Conservation (phyloP, 2,888 invertebrate genomes). For the Notodonta dromedarius region DNA sequence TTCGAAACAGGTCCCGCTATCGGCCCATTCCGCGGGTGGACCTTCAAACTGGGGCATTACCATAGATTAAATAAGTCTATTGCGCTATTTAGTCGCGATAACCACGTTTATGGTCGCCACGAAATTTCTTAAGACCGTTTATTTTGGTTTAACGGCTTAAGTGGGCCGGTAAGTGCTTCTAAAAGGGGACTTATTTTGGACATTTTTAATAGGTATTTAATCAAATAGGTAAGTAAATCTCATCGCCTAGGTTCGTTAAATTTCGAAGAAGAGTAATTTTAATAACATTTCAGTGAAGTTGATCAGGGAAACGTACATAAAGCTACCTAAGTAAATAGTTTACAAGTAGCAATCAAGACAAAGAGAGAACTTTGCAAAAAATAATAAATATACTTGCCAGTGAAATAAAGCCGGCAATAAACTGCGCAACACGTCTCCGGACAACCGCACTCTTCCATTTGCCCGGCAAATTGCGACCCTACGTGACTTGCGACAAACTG, state of each 20-base stretch:
- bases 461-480: slow-evolving; percentile 54
- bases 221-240: not conserved
- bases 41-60: slow-evolving; percentile 13
- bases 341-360: not conserved
- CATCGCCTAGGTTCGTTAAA: too few species aligned
- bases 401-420: slow-evolving; percentile 57
- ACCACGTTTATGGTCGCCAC: slow-evolving; percentile 9
- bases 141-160: slow-evolving; percentile 15
- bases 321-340: not conserved
- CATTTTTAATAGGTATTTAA: too few species aligned
- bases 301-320: not conserved
- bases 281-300: too few species aligned
- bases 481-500: slow-evolving; percentile 54
- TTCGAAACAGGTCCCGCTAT: not conserved
- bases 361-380: slow-evolving; percentile 10
- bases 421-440: slow-evolving; percentile 52
- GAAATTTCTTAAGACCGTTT: slow-evolving; percentile 13
- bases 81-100: slow-evolving; percentile 12
- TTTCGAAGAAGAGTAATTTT: too few species aligned
- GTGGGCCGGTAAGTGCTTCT: slow-evolving; percentile 13
- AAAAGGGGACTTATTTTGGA: not conserved
- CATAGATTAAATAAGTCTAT: slow-evolving; percentile 23
- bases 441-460: slow-evolving; percentile 59
- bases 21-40: slow-evolving; percentile 3
- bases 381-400: slow-evolving; percentile 31